Percentiles rank a stretch among this genome's conserved stretches.
phyloP scores from a whole-genome alignment of 2,888 invertebrate species.

The Mythimna lalbum region DNA sequence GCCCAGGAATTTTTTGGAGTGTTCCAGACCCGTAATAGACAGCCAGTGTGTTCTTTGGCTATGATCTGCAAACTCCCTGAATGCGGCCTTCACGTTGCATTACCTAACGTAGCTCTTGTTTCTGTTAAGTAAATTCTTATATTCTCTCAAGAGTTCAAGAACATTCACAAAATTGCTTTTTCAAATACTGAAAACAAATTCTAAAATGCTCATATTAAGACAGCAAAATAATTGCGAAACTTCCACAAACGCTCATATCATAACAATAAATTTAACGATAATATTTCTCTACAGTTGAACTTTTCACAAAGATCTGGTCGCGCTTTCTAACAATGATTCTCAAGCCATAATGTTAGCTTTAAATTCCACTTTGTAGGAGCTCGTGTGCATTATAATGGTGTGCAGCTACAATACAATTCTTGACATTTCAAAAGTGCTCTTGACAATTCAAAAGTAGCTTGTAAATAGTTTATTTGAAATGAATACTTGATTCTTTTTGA shows the following conservation, averaged over 20 bases:
- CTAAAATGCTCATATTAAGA: neutral
- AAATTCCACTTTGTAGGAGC: constrained; percentile 24
- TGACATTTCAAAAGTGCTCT: too few species aligned
- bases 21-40: too few species aligned
- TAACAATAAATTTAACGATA: neutral
- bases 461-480: too few species aligned
- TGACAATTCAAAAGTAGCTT: too few species aligned
- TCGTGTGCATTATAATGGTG: constrained; percentile 8
- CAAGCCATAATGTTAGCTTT: constrained; percentile 20
- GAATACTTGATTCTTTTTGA: too few species aligned
- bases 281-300: neutral
- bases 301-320: constrained; percentile 9
- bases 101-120: neutral
- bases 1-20: too few species aligned
- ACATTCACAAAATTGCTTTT: neutral
- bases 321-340: constrained; percentile 10
- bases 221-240: neutral
- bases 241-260: neutral
- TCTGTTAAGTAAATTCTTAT: neutral
- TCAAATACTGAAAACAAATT: neutral
- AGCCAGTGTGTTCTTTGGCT: too few species aligned
- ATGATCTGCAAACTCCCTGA: too few species aligned
- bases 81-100: too few species aligned
- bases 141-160: neutral
- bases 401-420: constrained; percentile 11